Base-by-base conservation (phyloP, 1,140 invertebrate genomes). In the Eciton burchellii region DNA sequence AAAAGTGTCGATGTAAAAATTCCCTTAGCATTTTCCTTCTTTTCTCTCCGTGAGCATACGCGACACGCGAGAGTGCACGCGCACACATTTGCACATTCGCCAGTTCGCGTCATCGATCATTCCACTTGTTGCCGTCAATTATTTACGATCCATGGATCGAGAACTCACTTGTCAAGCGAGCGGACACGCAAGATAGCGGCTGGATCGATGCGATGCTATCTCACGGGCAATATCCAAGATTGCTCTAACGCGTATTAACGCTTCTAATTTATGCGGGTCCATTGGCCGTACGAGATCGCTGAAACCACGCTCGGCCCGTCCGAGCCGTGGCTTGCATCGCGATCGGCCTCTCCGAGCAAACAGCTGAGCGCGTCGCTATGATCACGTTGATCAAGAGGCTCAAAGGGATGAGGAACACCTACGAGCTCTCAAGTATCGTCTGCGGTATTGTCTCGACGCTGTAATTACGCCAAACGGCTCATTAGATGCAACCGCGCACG, bases 221-320 rank as follows among this genome's bases (percentile, higher is more conserved):
- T 82, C 89, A 84, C 84, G 79, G 74, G 74, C 83, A 87, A 89
- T 90, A 91, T 87, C 76, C 82, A 86, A 66, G 74, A 91, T 89
- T 86, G 84, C 56, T 63, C 83, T 85, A 85, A 89, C 81, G 73
- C 82, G 76, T 90, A 91, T 91, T 90, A 90, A 89, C 87, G 85
- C 84, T 82, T 90, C 87, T 91, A 91, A 91, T 91, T 91, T 91
- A 91, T 90, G 84, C 84, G 81, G 74, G 79, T 81, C 85, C 81
- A 88, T 90, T 84, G 85, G 85, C 81, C 81, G 83, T 89, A 73
- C 83, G 77, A 89, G 85, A 87, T 88, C 81, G 68, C 73, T 87
- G 63, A 83, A 87, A 81, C 84, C 66, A 57, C 59, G 77, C 82
- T 52, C 47, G 62, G 19, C 77, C n/a, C 52, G 66, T 77, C 63